Evolutionary conservation across 2,888 invertebrate genomes (phyloP).

Genomic region (Hofmannophila pseudospretella): DNA sequence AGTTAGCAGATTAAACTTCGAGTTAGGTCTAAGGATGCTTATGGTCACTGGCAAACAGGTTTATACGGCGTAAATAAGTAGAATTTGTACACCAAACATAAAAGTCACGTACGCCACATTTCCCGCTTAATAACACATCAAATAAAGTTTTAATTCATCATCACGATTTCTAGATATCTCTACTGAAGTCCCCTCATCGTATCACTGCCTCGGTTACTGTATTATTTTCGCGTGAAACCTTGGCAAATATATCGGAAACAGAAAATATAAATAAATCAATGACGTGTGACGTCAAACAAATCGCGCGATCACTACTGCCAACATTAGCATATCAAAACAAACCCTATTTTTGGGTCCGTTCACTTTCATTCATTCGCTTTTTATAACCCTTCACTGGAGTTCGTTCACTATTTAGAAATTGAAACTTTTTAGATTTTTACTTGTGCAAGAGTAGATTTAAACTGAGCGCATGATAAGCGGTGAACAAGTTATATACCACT

Average conservation of each 20-base stretch:
- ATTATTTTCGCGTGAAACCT: conserved; percentile 20
- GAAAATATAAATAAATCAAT: conserved; percentile 58
- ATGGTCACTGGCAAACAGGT: conserved; percentile 4
- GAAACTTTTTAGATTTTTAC: not conserved
- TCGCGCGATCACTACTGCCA: conserved; percentile 57
- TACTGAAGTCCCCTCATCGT: conserved; percentile 9
- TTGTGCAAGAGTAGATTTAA: conserved; percentile 6
- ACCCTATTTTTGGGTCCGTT: conserved; percentile 16
- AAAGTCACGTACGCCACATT: conserved; percentile 19
- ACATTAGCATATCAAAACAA: conserved; percentile 42
- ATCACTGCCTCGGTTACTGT: conserved; percentile 6
- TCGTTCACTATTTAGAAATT: conserved; percentile 12
- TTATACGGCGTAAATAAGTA: conserved; percentile 4
- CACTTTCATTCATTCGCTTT: conserved; percentile 9
- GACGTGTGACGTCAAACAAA: conserved; percentile 64
- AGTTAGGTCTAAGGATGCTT: not conserved
- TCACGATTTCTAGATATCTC: conserved; percentile 11
- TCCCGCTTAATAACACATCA: conserved; percentile 7
- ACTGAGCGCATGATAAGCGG: conserved; percentile 20
- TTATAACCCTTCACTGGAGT: not conserved
- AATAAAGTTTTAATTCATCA: conserved; percentile 13
- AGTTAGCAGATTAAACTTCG: not conserved
- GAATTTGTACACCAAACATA: conserved; percentile 8
- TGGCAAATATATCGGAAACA: conserved; percentile 29
- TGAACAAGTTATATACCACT: conserved; percentile 37